A percentile compares a stretch with the other conserved stretches of the same genome.
These are phyloP conservation scores for Chrysochloris asiatica DNA, from an alignment of 2,113 vertebrate genomes.

Conservation along the genomic window DNA sequence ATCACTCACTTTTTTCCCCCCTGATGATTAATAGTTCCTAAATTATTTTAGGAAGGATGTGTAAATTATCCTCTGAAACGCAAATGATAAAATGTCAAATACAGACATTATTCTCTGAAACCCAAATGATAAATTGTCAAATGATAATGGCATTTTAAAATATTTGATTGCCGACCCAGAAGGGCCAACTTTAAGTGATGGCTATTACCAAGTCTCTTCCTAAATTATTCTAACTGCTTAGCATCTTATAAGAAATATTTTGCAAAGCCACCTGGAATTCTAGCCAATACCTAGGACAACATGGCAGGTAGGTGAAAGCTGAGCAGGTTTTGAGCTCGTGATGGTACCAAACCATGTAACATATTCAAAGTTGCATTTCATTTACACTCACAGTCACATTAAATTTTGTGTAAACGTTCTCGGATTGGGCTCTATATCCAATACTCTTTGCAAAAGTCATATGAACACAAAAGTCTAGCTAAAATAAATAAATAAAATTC, in stretches of 20 bases:
- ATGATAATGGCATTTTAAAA: background rate
- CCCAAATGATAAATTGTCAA: background rate
- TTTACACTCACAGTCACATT: slow-evolving; percentile 58
- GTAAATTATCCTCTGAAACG: background rate
- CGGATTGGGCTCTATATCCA: slow-evolving; percentile 51
- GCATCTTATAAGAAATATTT: slow-evolving; percentile 27
- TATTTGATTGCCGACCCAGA: background rate
- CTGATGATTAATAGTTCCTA: background rate
- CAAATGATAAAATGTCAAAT: slow-evolving; percentile 25
- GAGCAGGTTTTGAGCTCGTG: background rate
- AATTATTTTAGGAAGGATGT: background rate
- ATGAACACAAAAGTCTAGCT: slow-evolving; percentile 74
- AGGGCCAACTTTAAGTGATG: background rate
- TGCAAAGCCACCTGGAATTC: background rate
- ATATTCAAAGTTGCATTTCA: slow-evolving; percentile 40
- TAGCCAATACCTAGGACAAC: background rate
- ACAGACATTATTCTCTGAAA: slow-evolving; percentile 29
- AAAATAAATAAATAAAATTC: slow-evolving; percentile 82
- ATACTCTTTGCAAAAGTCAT: slow-evolving; percentile 59
- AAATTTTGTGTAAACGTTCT: slow-evolving; percentile 54
- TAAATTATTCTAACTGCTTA: slow-evolving; percentile 20
- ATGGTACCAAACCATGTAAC: background rate
- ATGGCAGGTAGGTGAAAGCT: background rate
- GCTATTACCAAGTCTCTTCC: background rate
- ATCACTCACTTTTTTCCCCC: background rate